Base-by-base conservation (phyloP, 2,888 invertebrate species). In the Pinctada fucata region DNA sequence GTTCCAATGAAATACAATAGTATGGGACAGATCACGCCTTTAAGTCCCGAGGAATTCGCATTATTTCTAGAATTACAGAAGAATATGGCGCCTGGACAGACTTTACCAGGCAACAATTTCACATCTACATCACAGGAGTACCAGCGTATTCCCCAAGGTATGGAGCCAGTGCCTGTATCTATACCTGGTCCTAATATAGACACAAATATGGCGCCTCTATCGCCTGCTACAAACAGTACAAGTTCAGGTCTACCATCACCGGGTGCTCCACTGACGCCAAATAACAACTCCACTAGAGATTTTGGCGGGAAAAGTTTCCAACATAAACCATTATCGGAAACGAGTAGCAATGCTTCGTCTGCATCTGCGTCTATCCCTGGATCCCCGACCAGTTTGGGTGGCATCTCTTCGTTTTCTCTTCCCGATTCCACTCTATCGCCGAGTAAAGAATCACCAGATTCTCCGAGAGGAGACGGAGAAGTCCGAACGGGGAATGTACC, bases 341-440 rank as follows among this genome's bases (percentile, higher is more conserved):
- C 79, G 6, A 83, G 82, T 51, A 86, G 84, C 64, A 84, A 65
- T 45, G 49, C 83, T 13, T 72, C 79, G 5, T 84, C 84, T 45
- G n/a, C n/a, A n/a, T 84, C 84, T 8, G 76, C 81, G 16, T 85
- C 85, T 5, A 80, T 83, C n/a, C 85, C 86, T 8, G 83, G 84
- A 47, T 86, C 86, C 2, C 86, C 86, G 3, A 69, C 76, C 6
- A 84, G 85, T 69, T 71, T 76, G 10, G 78, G 79, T 68, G 75
- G 75, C 5, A 31, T 81, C 45, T 76, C 82, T n/a, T 65, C 78
- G 16, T 80, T 78, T 8, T 79, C 83, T 13, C 63, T 74, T 16
- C 75, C 79, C 3, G 84, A 83, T 77, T 80, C 64, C 69, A 70
- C 66, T 79, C 69, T 77, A 81, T 83, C 8, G 82, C 80, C 68